Base-by-base conservation (phyloP, 2,797 vertebrate genomes). In the Dermochelys coriacea region DNA sequence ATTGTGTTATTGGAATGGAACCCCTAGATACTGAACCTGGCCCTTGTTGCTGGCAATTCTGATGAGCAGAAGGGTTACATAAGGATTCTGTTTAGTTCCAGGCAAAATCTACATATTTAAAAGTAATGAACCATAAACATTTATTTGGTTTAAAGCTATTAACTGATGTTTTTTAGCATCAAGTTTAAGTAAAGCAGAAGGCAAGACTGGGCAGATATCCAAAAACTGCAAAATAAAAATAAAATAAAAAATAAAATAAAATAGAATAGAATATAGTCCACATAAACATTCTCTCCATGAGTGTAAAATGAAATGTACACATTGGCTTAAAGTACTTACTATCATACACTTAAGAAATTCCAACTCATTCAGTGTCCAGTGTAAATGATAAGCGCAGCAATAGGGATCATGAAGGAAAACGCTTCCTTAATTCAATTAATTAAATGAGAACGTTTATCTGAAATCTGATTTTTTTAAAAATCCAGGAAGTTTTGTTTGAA, bases 141-240 rank as follows among this genome's bases (percentile, higher is more conserved):
- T 71, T 89, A 64, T 89, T 95, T 85, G 75, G 82, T 93, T 94
- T 82, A 84, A 93, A 87, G 29, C 74, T 89, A 82, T 27, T 79
- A 88, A 54, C 87, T 96, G 93, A 71, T 88, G 82, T 74, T 91
- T 82, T 87, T 85, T 82, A 84, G 55, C 64, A 34, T 61, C 84
- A 88, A 27, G 25, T 90, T 94, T 87, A 84, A 85, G 71, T 75
- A 94, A 93, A 96, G 85, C 86, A 89, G 88, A 92, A 90, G 51
- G 85, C 59, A 89, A 79, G 82, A 71, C 31, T 4, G 6, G 93
- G 92, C 80, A 86, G 41, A 37, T 85, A 95, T 96, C 94, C 94
- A 94, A 78, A 83, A 64, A 64, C 45, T 84, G n/a, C n/a, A n/a
- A n/a, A n/a, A n/a, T n/a, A n/a, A n/a, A n/a, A n/a, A n/a, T n/a